phyloP scores from a whole-genome alignment of 1,140 invertebrate species.

The Ostrea edulis region DNA sequence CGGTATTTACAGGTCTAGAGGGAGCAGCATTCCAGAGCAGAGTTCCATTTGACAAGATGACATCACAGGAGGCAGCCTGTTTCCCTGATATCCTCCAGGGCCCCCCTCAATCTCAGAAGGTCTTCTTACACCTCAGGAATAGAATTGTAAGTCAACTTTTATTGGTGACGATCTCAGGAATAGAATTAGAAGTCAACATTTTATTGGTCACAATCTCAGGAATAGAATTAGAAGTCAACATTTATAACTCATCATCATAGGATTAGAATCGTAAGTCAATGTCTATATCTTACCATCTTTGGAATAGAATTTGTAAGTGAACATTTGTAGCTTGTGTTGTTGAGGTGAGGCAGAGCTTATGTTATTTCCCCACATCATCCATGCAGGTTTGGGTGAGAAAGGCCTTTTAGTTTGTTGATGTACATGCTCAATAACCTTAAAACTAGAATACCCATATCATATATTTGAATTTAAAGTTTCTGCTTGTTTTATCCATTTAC shows the following conservation, averaged over 20 bases:
- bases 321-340: too few species aligned
- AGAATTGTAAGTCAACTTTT: conserved; percentile 84
- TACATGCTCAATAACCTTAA: too few species aligned
- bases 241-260: conserved; percentile 76
- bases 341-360: too few species aligned
- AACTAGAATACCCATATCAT: too few species aligned
- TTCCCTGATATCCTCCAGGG: conserved; percentile 93
- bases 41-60: conserved; percentile 96
- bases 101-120: conserved; percentile 90
- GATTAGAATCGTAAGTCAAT: conserved; percentile 87
- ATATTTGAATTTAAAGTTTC: too few species aligned
- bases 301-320: neutral
- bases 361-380: too few species aligned
- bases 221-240: too few species aligned
- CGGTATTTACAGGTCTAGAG: conserved; percentile 75
- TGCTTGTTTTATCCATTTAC: too few species aligned
- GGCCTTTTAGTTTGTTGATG: too few species aligned
- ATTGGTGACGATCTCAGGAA: neutral
- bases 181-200: neutral
- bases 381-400: too few species aligned
- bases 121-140: conserved; percentile 96
- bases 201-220: neutral
- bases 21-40: conserved; percentile 82
- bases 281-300: neutral
- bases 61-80: conserved; percentile 93